Base-by-base conservation (phyloP, 2,888 invertebrate species). In the Neocrepidodera transversa region DNA sequence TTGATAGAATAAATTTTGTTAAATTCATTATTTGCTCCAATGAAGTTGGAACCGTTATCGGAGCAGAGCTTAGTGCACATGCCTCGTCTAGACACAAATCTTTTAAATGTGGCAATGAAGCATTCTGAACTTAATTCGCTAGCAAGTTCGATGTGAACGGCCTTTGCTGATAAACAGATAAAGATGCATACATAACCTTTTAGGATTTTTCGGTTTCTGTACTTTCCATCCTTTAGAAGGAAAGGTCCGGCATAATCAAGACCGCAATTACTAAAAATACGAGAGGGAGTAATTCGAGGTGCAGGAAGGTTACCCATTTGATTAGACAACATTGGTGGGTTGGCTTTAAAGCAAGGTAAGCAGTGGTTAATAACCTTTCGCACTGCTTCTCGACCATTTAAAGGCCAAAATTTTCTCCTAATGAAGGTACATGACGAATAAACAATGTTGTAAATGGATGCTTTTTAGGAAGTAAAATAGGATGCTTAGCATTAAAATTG, bases 271-370 rank as follows among this genome's bases (percentile, higher is more conserved):
- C n/a, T 8, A 59, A 71, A 69, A 36, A 1, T 58, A 16, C 3
- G 35, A 23, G 26, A 7, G 26, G 3, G 49, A 6, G 42, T 58
- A 16, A 64, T 38, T 6, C 70, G 43, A 5, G 23, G 17, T 17
- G 17, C 32, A 2, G 74, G 73, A 36, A 74, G 59, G 35, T 69
- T 50, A n/a, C 68, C 72, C 73, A 73, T 74, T 6, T 66, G 5
- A 26, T 67, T 64, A 1, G 51, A 3, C 13, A 5, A 52, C 20
- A 18, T 26, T 8, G 11, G 8, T 10, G 69, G 61, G 7, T 68
- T 64, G 5, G 38, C 47, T 26, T 53, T 48, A 49, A 58, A 62
- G 52, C 68, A 69, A 5, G 2, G 30, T 2, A 65, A 48, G 32
- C 66, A 67, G 20, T 62, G 47, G 8, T 48, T 17, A 3, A 63